Evolutionary conservation across 2,888 invertebrate genomes (phyloP).

Genomic region (Kryphioiulus occultus): DNA sequence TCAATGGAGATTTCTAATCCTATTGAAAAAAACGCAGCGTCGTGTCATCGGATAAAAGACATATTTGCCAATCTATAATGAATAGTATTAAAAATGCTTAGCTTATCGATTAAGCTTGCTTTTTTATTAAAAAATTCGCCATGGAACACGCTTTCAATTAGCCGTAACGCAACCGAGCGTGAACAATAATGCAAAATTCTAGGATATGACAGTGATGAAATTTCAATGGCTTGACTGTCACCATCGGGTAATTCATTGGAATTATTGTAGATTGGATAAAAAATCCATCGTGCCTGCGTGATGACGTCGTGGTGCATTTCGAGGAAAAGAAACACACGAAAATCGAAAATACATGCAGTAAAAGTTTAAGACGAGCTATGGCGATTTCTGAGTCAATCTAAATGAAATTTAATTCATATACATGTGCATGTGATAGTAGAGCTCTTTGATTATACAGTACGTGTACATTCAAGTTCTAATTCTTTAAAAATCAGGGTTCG

Average conservation of each 20-base stretch:
- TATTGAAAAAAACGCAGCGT: constrained; percentile 41
- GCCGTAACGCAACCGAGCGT: background rate
- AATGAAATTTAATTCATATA: too few species aligned
- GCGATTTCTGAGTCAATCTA: too few species aligned
- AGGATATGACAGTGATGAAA: constrained; percentile 35
- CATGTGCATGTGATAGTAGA: too few species aligned
- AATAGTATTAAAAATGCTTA: constrained; percentile 47
- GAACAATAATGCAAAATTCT: constrained; percentile 29
- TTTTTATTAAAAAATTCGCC: constrained; percentile 18
- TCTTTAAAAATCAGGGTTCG: too few species aligned
- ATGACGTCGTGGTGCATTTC: background rate
- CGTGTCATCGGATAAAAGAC: constrained; percentile 44
- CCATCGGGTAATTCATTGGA: background rate
- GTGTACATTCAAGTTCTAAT: too few species aligned
- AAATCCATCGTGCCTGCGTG: background rate
- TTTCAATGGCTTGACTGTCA: background rate
- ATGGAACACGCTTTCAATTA: constrained; percentile 24
- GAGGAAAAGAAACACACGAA: background rate
- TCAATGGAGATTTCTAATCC: constrained; percentile 45
- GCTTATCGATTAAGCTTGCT: constrained; percentile 35
- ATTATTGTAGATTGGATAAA: background rate
- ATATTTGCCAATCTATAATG: constrained; percentile 46
- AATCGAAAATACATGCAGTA: background rate
- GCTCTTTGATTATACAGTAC: too few species aligned
- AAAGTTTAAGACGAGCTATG: too few species aligned